Evolutionary conservation across 2,888 invertebrate species (phyloP), one percentile per base, ranked within the genome.

Genomic region (Altica lythri): DNA sequence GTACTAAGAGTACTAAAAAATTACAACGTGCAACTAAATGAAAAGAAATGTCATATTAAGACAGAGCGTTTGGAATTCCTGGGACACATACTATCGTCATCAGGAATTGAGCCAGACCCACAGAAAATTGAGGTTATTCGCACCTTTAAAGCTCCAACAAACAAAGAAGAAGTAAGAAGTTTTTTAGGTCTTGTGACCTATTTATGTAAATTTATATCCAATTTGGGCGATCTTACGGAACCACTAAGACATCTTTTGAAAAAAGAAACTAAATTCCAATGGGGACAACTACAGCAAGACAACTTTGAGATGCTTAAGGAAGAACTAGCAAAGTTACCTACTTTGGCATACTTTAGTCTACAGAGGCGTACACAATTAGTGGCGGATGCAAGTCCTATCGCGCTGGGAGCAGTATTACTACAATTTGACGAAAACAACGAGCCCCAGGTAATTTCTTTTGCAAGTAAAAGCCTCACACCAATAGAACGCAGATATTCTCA

Each of bases 401-500:
- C 60, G 13, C 32, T 70, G 32, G 68, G 69, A 30, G 69, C 64
- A 6, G 65, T 68, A 4, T 42, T 70, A 6, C 16, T 68, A 16
- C 67, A 69, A 52, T 60, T 60, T 42, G 57, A 62, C 32, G 43
- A 61, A 8, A 17, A 59, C 32, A 16, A 60, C 2, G 18, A 37
- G n/a, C 64, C 66, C 1, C 47, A 50, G 30, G 60, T 66, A n/a
- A 68, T 67, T 32, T 55, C 62, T 2, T 67, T 61, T 45, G 67
- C 60, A 29, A 66, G 60, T 51, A 65, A 64, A 55, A 62, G 65
- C 43, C 53, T 69, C 12, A 55, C 64, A 10, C 45, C 47, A 1
- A 43, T 52, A 4, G 67, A 68, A 53, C 27, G 53, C 14, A 34
- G 65, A 16, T 70, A 73, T 59, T 77, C 66, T 2, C 70, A 73